Conservation (phyloP, 2,797 vertebrate species). For the Microctenopoma steveboyesi region DNA sequence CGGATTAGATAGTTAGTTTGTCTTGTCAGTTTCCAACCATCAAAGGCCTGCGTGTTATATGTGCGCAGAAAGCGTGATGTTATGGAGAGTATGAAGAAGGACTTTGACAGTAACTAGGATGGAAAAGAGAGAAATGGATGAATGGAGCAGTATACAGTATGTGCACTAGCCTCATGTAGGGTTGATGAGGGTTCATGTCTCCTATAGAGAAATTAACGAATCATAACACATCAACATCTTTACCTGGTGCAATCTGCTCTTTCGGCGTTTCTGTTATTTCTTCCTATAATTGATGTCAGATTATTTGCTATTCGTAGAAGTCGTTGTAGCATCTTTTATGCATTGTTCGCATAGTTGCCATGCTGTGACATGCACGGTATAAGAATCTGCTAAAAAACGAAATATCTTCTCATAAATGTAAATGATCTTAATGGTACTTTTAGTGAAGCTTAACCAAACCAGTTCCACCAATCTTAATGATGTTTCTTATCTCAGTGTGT, state of each 20-base stretch:
- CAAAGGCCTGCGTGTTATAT: neutral
- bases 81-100: neutral
- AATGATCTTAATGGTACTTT: slow-evolving; percentile 32
- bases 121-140: neutral
- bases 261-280: slow-evolving; percentile 2
- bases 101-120: neutral
- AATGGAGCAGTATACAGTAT: neutral
- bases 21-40: neutral
- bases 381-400: slow-evolving; percentile 7
- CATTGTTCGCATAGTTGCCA: slow-evolving; percentile 17
- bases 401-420: slow-evolving; percentile 28
- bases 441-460: neutral
- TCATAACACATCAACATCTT: neutral
- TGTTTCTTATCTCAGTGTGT: slow-evolving; percentile 39
- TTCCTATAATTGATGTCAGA: slow-evolving; percentile 8
- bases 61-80: no score
- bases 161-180: neutral
- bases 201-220: slow-evolving; percentile 12
- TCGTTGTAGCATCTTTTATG: neutral
- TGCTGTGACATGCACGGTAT: slow-evolving; percentile 8
- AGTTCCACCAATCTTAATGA: slow-evolving; percentile 35
- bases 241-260: neutral
- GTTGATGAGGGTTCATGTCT: neutral
- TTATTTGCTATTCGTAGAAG: slow-evolving; percentile 13
- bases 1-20: neutral